Evolutionary conservation across 1,140 invertebrate genomes (phyloP).

Genomic region (Pissodes strobi): DNA sequence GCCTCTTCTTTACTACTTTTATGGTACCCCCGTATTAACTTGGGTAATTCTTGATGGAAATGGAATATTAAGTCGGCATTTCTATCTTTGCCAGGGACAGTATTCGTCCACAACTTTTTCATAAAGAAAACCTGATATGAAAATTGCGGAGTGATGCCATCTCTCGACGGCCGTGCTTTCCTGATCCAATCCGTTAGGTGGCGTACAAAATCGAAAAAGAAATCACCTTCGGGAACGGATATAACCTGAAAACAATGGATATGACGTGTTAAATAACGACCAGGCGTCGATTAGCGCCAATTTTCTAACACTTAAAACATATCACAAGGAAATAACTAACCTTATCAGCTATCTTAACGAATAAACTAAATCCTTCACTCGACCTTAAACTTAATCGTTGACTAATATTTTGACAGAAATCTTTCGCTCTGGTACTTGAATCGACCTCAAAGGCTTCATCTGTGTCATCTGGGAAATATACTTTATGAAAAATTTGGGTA

Average conservation of each 20-base stretch:
- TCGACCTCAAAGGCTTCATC: constrained; percentile 99
- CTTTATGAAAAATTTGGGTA: constrained; percentile 99
- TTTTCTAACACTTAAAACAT: too few relatives aligned
- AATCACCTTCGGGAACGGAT: constrained; percentile 98
- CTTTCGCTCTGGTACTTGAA: constrained; percentile 95
- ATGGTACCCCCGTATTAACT: constrained; percentile 93
- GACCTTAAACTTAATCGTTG: constrained; percentile 87
- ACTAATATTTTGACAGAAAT: constrained; percentile 97
- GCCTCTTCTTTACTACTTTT: constrained; percentile 94
- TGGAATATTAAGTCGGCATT: constrained; percentile 99
- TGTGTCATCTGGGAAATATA: constrained; percentile 98
- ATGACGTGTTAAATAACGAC: too few relatives aligned
- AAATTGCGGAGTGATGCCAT: constrained; percentile 88
- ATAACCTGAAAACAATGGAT: constrained; percentile 92
- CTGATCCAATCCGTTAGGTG: constrained; percentile 99
- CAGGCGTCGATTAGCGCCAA: background rate
- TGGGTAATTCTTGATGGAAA: constrained; percentile 98
- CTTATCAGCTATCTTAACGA: constrained; percentile 99
- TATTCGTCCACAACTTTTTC: constrained; percentile 99
- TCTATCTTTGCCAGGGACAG: constrained; percentile 94
- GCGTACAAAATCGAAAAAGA: constrained; percentile 99
- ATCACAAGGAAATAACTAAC: constrained; percentile 64
- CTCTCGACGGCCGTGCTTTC: constrained; percentile 89
- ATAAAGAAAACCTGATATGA: constrained; percentile 99
- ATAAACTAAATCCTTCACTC: constrained; percentile 96